These are phyloP conservation scores for Gobio occitaniae DNA, from an alignment of 2,797 vertebrate species.

Conservation along the genomic window DNA sequence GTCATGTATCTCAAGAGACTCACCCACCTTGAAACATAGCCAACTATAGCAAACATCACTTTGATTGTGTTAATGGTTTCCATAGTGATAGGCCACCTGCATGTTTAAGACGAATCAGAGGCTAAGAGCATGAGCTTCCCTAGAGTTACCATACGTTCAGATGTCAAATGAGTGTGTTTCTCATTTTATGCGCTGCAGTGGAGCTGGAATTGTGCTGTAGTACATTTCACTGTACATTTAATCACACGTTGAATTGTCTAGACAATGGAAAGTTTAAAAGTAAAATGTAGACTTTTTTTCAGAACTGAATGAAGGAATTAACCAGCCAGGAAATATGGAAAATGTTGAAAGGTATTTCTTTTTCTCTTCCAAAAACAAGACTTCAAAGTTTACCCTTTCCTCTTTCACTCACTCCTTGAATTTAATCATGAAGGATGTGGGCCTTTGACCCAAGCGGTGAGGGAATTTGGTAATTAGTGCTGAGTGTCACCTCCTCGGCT, in stretches of 20 bases:
- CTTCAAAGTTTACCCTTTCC: conserved; percentile 49
- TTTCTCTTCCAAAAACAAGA: conserved; percentile 33
- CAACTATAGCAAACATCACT: conserved; percentile 15
- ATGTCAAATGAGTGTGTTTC: conserved; percentile 11
- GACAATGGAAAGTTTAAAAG: neutral
- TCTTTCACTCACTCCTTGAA: conserved; percentile 53
- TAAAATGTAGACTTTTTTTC: neutral
- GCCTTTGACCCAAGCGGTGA: conserved; percentile 56
- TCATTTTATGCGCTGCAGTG: neutral
- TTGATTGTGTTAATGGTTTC: conserved; percentile 35
- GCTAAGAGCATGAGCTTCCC: neutral
- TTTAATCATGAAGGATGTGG: conserved; percentile 59
- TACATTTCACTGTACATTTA: neutral
- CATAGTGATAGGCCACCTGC: conserved; percentile 17
- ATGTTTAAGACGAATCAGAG: neutral
- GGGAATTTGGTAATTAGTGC: conserved; percentile 63
- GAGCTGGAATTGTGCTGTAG: conserved; percentile 7
- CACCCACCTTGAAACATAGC: conserved; percentile 4
- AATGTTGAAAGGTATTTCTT: neutral
- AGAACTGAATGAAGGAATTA: neutral
- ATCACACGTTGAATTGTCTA: neutral
- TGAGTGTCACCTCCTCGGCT: conserved; percentile 56
- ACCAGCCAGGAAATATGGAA: neutral
- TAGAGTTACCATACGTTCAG: neutral
- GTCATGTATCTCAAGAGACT: neutral